Base-by-base conservation (phyloP, 2,797 vertebrate genomes). In the Spinus pinus region DNA sequence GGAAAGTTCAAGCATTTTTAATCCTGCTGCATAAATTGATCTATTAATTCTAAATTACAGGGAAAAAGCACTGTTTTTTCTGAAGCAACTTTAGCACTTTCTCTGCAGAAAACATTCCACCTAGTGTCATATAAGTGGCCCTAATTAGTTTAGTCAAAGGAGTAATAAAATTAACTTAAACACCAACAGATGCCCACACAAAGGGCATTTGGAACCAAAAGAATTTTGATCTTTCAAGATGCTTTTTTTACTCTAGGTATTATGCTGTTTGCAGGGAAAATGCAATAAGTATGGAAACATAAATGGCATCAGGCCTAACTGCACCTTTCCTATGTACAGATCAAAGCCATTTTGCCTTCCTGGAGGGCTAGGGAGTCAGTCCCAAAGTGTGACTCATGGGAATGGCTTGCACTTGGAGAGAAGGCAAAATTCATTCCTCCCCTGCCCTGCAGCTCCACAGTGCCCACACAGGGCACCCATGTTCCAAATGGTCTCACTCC, bases 1-100 rank as follows among this genome's bases (percentile, higher is more conserved):
- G 57, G 64, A 90, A 81, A 91, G 75, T 65, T 92, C 82, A 93
- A 94, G 12, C 89, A 80, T 94, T 94, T 96, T 93, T 84, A 95
- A 94, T 94, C 74, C 83, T 70, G 30, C 67, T 88, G 25, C 27
- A 84, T 87, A 72, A 81, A 94, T 62, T 28, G 66, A 93, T 17
- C 70, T 88, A 86, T 95, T 92, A 93, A 88, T 96, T 84, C 86
- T 90, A 86, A 94, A 95, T 90, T 84, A 42, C 66, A 64, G 33
- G 28, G 51, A 0, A 44, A 94, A 91, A 70, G 6, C 14, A 56
- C 31, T 51, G 50, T 78, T 89, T 78, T 88, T 83, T 90, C 54
- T 69, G 70, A 84, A 91, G 54, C 23, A 88, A 46, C 66, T 62
- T 72, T 73, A 85, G 47, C 60, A 56, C 33, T 75, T 91, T 66